Evolutionary conservation across 2,113 vertebrate genomes (phyloP).

Genomic region (Passer domesticus): DNA sequence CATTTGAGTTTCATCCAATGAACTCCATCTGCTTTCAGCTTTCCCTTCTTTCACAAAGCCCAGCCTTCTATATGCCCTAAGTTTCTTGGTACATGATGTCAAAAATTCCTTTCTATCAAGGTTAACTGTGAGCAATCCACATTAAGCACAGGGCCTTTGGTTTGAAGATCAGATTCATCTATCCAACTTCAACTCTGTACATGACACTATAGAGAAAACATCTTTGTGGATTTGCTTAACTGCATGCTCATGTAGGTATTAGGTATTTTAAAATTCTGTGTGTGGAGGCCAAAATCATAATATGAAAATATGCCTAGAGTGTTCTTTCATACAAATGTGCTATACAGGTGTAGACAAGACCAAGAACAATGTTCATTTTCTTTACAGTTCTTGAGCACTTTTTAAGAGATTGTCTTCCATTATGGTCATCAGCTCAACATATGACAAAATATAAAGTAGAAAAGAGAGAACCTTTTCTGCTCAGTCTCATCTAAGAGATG

Average conservation of each 20-base stretch:
- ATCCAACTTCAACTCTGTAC: not conserved
- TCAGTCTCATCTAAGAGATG: not conserved
- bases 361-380: not conserved
- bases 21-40: constrained; percentile 1
- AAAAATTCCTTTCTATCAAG: not conserved
- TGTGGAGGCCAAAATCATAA: not conserved
- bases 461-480: not conserved
- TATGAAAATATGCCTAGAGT: not conserved
- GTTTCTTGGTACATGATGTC: not conserved
- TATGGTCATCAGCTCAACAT: not conserved
- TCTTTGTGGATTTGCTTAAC: not conserved
- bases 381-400: not conserved
- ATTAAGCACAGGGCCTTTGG: not conserved
- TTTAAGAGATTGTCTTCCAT: not conserved
- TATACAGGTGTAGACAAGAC: not conserved
- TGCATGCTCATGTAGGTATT: not conserved
- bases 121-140: not conserved
- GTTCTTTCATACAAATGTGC: not conserved
- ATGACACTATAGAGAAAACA: not conserved
- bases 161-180: not conserved
- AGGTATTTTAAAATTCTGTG: not conserved
- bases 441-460: not conserved
- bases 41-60: not conserved
- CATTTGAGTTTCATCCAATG: not conserved
- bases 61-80: not conserved